Evolutionary conservation across 2,797 vertebrate genomes (phyloP).

Genomic region (Melanotaenia boesemani): DNA sequence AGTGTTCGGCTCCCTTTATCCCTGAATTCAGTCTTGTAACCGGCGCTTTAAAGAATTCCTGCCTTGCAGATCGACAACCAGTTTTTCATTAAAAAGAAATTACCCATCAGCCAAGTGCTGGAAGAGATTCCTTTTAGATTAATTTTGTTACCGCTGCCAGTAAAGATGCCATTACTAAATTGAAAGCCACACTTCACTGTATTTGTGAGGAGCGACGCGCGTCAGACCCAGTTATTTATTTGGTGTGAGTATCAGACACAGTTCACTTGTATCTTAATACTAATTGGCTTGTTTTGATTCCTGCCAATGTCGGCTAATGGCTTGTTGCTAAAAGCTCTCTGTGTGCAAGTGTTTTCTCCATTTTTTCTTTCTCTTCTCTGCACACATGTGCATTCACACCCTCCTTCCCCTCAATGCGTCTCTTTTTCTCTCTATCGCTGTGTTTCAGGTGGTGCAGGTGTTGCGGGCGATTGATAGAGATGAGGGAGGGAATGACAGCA

Average conservation of each 20-base stretch:
- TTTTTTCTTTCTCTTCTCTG: constrained; percentile 29
- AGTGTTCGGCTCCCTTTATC: constrained; percentile 36
- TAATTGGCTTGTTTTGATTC: constrained; percentile 75
- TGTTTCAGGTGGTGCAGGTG: constrained; percentile 90
- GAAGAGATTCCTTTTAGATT: constrained; percentile 58
- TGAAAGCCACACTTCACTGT: constrained; percentile 51
- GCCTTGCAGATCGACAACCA: constrained; percentile 44
- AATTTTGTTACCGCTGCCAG: constrained; percentile 61
- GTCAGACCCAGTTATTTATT: constrained; percentile 54
- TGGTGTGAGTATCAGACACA: constrained; percentile 43
- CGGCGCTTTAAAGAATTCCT: constrained; percentile 50
- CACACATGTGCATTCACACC: constrained; percentile 8
- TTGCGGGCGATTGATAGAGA: constrained; percentile 91
- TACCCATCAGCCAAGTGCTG: constrained; percentile 55
- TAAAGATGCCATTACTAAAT: constrained; percentile 52
- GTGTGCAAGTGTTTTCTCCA: constrained; percentile 54
- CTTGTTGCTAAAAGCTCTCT: constrained; percentile 60
- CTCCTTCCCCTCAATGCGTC: constrained; percentile 30
- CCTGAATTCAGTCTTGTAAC: constrained; percentile 31
- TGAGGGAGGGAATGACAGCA: constrained; percentile 88
- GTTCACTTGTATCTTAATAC: constrained; percentile 45
- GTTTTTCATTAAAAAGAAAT: constrained; percentile 68
- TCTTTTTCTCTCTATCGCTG: constrained; percentile 67
- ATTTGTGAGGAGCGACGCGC: constrained; percentile 30
- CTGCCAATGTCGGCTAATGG: constrained; percentile 61